Percentiles rank a stretch among this genome's conserved stretches.
Evolutionary conservation across 2,113 vertebrate species (phyloP).

Genomic region (human): GRCh38 chr7:7608501-7609000

Average conservation of each 20-base stretch:
- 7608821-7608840: slow-evolving; percentile 20
- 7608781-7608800: slow-evolving; percentile 50
- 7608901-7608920: slow-evolving; percentile 9
- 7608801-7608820: not conserved
- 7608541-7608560: not conserved
- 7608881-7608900: slow-evolving; percentile 20
- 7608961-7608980: slow-evolving; percentile 7
- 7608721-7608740: not conserved
- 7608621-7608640: slow-evolving; percentile 53
- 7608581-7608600: not conserved
- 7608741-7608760: slow-evolving; percentile 26
- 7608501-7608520: not conserved
- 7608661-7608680: slow-evolving; percentile 18
- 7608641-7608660: not conserved
- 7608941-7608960: not conserved
- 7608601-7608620: slow-evolving; percentile 13
- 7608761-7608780: slow-evolving; percentile 31
- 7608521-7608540: not conserved
- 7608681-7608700: slow-evolving; percentile 38
- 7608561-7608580: not conserved
- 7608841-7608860: slow-evolving; percentile 13
- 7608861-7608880: slow-evolving; percentile 22
- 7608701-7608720: slow-evolving; percentile 23
- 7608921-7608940: not conserved
- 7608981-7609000: not conserved